Base-by-base conservation (phyloP, 2,797 vertebrate species). In the Gephyroberyx darwinii region DNA sequence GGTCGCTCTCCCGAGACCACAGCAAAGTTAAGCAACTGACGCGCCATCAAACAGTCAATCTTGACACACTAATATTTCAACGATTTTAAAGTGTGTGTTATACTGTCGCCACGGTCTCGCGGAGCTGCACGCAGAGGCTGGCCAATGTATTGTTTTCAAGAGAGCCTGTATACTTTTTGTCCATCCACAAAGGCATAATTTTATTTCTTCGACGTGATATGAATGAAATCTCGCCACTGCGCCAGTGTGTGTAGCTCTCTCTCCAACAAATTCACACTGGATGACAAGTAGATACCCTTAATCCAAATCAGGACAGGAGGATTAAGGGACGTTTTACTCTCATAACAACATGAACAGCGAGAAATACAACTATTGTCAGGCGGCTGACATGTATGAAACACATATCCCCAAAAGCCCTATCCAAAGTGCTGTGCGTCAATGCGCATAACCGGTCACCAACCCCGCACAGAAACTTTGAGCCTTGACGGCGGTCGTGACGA, bases 211-310 rank as follows among this genome's bases (percentile, higher is more conserved):
- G 82, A 89, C 88, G 89, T 91, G 90, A 90, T 76, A 6, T 61
- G 89, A 89, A 91, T 91, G 74, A 84, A 80, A 88, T 80, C 37
- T 69, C 22, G 31, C 71, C 88, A 81, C 85, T 90, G 90, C 88
- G 67, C 87, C 83, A 88, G 61, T 52, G 65, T 53, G 74, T 9
- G 14, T 26, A 26, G 26, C 26, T 26, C 26, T 26, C 51, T 58
- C 65, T 68, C 79, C 71, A 65, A 26, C 54, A 65, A 55, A 48
- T 52, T 2, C 30, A 50, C 45, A 39, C 26, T 13, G 69, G 41
- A 75, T 48, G 30, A 16, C 14, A 30, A 14, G 16, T 1, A 12
- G 31, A 56, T n/a, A 77, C 31, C 26, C 4, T 30, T 33, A 20
- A 30, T 39, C 5, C 56, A 31, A n/a, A 57, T 47, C 12, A 43